phyloP scores from a whole-genome alignment of 2,113 vertebrate genomes.

The Chinchilla lanigera region DNA sequence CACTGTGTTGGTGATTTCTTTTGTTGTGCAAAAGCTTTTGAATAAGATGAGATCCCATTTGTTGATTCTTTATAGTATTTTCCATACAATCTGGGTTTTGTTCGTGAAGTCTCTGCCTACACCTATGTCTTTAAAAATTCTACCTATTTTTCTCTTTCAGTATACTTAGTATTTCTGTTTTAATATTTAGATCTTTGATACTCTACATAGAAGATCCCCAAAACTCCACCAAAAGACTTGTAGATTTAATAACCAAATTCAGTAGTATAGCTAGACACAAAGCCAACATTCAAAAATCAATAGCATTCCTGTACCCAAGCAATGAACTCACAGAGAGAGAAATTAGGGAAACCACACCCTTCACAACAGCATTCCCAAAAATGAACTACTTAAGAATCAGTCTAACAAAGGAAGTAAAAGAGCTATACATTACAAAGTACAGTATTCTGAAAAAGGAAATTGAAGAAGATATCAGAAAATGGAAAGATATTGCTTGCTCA shows the following conservation, averaged over 20 bases:
- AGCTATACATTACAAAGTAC: not conserved
- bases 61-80: not conserved
- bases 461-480: not conserved
- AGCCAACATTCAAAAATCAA: not conserved
- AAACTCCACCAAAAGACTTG: not conserved
- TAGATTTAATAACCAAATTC: not conserved
- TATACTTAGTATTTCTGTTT: not conserved
- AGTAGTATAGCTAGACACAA: not conserved
- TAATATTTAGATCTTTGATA: not conserved
- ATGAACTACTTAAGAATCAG: not conserved
- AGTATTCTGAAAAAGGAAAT: not conserved
- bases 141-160: not conserved
- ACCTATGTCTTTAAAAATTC: not conserved
- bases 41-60: not conserved
- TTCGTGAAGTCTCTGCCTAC: not conserved
- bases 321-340: not conserved
- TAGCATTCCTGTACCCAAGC: not conserved
- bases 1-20: not conserved
- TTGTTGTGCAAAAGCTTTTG: not conserved
- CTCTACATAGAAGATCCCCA: not conserved
- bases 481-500: not conserved
- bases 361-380: not conserved
- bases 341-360: not conserved
- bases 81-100: not conserved
- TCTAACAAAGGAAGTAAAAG: not conserved